These are phyloP conservation scores for Bufo bufo DNA, from an alignment of 2,113 vertebrate genomes.

Conservation along the genomic window DNA sequence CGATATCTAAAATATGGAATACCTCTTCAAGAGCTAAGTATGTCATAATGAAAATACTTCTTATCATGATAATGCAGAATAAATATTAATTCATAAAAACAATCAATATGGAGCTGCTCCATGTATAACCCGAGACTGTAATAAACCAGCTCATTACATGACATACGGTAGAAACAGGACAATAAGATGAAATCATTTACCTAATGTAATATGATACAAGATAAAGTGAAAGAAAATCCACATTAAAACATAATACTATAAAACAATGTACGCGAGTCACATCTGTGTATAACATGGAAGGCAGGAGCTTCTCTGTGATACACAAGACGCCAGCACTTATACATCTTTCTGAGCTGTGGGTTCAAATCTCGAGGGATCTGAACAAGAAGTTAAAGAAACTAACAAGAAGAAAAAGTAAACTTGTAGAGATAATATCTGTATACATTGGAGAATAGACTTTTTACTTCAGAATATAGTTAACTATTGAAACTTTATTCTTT, in stretches of 20 bases:
- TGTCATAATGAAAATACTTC: too few species aligned
- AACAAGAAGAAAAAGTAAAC: too few species aligned
- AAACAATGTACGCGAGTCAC: neutral
- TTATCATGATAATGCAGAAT: too few species aligned
- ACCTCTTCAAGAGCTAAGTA: too few species aligned
- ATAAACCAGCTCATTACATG: constrained; percentile 29
- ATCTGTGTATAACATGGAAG: neutral
- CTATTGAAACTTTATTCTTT: too few species aligned
- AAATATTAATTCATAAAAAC: too few species aligned
- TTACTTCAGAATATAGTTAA: too few species aligned
- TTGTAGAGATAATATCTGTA: too few species aligned
- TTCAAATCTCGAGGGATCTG: neutral
- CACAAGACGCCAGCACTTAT: neutral
- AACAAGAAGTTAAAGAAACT: neutral
- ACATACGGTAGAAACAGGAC: neutral
- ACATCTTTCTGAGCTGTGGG: neutral
- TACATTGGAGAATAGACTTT: too few species aligned
- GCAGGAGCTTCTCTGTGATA: neutral
- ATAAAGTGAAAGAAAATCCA: neutral
- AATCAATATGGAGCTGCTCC: too few species aligned
- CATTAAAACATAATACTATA: neutral
- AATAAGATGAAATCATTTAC: constrained; percentile 44
- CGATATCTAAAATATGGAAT: too few species aligned
- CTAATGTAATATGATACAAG: neutral
- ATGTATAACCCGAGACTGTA: too few species aligned